Evolutionary conservation across 2,797 vertebrate genomes (phyloP), one percentile per base, ranked within the genome.

Genomic region (Clarias platycephalus): DNA sequence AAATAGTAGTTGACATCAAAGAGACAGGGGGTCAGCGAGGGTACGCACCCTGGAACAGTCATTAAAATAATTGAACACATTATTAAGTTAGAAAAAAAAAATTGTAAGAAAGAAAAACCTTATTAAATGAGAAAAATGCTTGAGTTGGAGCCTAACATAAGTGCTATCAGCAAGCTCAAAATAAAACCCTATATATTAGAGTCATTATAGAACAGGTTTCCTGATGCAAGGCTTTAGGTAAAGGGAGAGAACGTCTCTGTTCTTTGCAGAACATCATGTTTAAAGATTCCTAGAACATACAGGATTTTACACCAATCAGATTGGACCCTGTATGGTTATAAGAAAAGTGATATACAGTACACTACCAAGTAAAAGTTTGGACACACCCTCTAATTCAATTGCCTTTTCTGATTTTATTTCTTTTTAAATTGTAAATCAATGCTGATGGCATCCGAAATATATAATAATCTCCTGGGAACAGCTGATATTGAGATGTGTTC

Each of bases 11-110:
- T 77, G 75, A 58, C 55, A 77, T 58, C 53, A 77, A 37, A 77
- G 55, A 53, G 79, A 67, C n/a, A 83, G 66, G 64, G 71, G 63
- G 60, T 76, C 74, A 58, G 26, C 57, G 55, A 77, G 72, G 26
- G 53, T 31, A 76, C 49, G 31, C n/a, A 76, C 31, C 18, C 7
- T 77, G 31, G 55, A 60, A 58, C 28, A 58, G 55, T 60, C 55
- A 58, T 77, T 77, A 77, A 77, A 60, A 77, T 77, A 77, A 60
- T 58, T 77, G 55, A 77, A 77, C 55, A 77, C 28, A 77, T 77
- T 60, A 77, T 37, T 58, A 58, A 58, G 31, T 15, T 37, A 37
- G 2, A 58, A 77, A 77, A 37, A 58, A 77, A 77, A 37, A 22
- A 57, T 1, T 24, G 22, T 26, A 4, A 12, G 1, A 15, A 12